Evolutionary conservation across 2,888 invertebrate genomes (phyloP).

Genomic region (Scaptomyza tumidula): DNA sequence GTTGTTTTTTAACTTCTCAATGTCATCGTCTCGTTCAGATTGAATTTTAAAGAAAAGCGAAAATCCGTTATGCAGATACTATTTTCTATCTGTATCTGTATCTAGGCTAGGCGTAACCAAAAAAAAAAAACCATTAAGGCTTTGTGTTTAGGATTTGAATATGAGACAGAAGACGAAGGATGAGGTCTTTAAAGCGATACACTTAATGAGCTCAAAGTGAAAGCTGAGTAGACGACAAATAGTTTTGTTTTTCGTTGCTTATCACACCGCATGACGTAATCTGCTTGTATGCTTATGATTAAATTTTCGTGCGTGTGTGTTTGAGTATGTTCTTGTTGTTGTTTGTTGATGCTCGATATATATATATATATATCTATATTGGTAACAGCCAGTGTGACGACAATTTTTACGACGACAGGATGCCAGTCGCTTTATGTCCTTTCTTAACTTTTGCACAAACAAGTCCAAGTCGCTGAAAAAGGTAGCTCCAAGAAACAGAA

Average conservation of each 20-base stretch:
- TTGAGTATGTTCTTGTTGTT: too few relatives aligned
- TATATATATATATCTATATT: constrained; percentile 16
- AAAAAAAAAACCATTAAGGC: background rate
- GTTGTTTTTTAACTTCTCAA: constrained; percentile 67
- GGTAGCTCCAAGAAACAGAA: constrained; percentile 51
- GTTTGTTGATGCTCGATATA: constrained; percentile 39
- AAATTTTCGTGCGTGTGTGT: constrained; percentile 60
- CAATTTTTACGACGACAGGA: constrained; percentile 78
- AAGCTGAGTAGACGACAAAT: constrained; percentile 53
- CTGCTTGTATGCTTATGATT: constrained; percentile 73
- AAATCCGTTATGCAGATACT: constrained; percentile 26
- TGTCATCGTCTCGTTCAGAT: constrained; percentile 55
- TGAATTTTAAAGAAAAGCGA: constrained; percentile 49
- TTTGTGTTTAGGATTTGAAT: background rate
- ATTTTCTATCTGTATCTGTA: constrained; percentile 11
- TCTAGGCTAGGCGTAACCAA: constrained; percentile 16
- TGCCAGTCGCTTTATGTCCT: constrained; percentile 77
- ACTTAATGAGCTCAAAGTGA: constrained; percentile 57
- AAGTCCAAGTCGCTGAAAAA: constrained; percentile 76
- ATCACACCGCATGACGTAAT: constrained; percentile 71
- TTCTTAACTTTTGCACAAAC: constrained; percentile 77
- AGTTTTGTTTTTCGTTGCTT: constrained; percentile 72
- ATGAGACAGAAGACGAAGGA: background rate
- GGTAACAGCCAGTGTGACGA: constrained; percentile 73
- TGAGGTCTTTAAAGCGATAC: constrained; percentile 30